phyloP scores from a whole-genome alignment of 2,113 vertebrate genomes.

The Neogale vison region DNA sequence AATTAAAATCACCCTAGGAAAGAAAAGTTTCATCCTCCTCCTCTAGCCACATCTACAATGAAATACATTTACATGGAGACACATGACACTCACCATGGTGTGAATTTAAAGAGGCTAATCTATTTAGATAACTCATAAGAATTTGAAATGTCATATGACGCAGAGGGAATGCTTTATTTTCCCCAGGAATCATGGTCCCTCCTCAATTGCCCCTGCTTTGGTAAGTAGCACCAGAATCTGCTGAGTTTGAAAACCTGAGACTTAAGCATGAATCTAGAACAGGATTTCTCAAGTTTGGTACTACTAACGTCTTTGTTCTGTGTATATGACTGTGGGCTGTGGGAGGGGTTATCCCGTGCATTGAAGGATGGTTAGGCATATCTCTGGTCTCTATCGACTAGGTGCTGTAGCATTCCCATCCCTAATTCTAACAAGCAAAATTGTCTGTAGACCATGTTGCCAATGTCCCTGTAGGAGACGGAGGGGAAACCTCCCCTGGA shows the following conservation, averaged over 20 bases:
- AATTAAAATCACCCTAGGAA: not conserved
- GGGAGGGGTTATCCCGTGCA: not conserved
- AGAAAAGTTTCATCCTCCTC: not conserved
- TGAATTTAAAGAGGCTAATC: not conserved
- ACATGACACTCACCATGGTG: not conserved
- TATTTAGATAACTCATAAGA: not conserved
- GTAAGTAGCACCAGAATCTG: not conserved
- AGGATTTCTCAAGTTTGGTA: not conserved
- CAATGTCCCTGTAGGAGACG: not conserved
- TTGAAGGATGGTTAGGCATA: not conserved
- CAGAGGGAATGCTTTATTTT: not conserved
- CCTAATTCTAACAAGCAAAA: not conserved
- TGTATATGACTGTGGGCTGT: not conserved
- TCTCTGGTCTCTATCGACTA: not conserved
- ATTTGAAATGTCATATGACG: not conserved
- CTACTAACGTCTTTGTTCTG: not conserved
- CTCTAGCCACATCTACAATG: not conserved
- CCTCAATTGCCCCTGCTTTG: not conserved
- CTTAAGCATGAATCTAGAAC: not conserved
- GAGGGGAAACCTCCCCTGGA: not conserved
- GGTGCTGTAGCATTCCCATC: not conserved
- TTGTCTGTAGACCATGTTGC: not conserved
- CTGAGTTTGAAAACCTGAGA: not conserved
- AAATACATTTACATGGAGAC: not conserved
- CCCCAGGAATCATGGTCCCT: not conserved